phyloP scores from a whole-genome alignment of 1,140 invertebrate species.

The Ips typographus region DNA sequence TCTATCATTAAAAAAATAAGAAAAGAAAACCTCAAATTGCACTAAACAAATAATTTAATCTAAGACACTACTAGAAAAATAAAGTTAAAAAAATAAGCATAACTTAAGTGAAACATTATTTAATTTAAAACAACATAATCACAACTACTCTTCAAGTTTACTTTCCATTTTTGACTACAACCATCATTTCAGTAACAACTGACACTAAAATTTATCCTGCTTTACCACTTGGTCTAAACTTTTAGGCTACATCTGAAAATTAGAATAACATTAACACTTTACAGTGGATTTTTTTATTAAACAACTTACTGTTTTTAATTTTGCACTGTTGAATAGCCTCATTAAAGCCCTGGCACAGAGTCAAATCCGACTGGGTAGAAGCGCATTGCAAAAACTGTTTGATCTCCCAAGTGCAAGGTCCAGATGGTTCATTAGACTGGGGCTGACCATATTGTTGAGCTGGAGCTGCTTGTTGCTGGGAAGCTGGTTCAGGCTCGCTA shows the following conservation, averaged over 20 bases:
- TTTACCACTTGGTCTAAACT: not conserved
- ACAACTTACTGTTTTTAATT: constrained; percentile 50
- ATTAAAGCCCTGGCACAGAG: constrained; percentile 89
- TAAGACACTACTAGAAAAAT: too few species aligned
- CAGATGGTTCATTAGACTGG: constrained; percentile 57
- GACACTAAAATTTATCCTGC: not conserved
- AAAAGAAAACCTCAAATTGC: too few species aligned
- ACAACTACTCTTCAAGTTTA: too few species aligned
- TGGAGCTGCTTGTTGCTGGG: constrained; percentile 46
- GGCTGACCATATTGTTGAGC: constrained; percentile 50
- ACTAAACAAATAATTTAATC: too few species aligned
- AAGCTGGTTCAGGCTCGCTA: constrained; percentile 56
- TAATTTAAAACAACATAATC: too few species aligned
- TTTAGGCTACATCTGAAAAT: not conserved
- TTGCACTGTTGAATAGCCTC: constrained; percentile 91
- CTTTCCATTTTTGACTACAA: too few species aligned
- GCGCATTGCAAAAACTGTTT: constrained; percentile 89
- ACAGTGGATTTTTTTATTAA: not conserved
- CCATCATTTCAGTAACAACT: not conserved
- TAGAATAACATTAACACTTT: not conserved
- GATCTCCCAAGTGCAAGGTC: constrained; percentile 85
- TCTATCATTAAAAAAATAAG: too few species aligned
- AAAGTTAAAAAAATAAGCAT: too few species aligned
- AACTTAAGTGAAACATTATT: too few species aligned
- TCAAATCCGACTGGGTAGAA: constrained; percentile 78